These are phyloP conservation scores for Phyllostomus hastatus DNA, from an alignment of 2,113 vertebrate genomes.

Conservation along the genomic window DNA sequence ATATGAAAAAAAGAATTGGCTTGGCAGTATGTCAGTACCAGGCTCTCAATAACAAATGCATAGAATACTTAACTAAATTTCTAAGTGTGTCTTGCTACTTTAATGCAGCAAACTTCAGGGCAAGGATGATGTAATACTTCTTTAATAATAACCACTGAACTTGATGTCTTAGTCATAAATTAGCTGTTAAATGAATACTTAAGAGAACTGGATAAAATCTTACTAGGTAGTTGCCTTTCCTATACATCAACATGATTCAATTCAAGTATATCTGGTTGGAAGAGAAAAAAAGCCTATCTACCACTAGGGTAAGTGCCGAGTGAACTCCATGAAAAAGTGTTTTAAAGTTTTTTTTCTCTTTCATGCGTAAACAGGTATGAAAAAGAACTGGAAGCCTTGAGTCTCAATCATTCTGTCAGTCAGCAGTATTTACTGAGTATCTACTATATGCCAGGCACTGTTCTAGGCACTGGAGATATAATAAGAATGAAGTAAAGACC, in stretches of 20 bases:
- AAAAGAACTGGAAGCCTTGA: neutral
- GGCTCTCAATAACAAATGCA: constrained; percentile 25
- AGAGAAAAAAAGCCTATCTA: neutral
- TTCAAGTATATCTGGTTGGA: neutral
- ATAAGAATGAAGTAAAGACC: neutral
- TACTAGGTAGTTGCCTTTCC: neutral
- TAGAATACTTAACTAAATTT: constrained; percentile 3
- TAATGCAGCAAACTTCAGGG: neutral
- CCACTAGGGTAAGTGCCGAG: neutral
- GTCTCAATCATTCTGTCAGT: neutral
- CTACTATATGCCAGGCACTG: neutral
- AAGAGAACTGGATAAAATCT: neutral
- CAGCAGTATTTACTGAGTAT: neutral
- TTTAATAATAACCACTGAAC: constrained; percentile 27
- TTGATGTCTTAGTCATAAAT: neutral
- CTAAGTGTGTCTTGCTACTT: neutral
- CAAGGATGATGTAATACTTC: neutral
- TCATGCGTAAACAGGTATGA: neutral
- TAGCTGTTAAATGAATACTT: neutral
- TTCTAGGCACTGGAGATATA: neutral
- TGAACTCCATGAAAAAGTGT: neutral
- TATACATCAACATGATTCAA: neutral
- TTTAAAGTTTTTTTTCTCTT: neutral
- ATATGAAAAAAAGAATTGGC: neutral
- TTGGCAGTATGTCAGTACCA: neutral